Conservation (phyloP, 2,888 invertebrate genomes). For the Meliscaeva auricollis region DNA sequence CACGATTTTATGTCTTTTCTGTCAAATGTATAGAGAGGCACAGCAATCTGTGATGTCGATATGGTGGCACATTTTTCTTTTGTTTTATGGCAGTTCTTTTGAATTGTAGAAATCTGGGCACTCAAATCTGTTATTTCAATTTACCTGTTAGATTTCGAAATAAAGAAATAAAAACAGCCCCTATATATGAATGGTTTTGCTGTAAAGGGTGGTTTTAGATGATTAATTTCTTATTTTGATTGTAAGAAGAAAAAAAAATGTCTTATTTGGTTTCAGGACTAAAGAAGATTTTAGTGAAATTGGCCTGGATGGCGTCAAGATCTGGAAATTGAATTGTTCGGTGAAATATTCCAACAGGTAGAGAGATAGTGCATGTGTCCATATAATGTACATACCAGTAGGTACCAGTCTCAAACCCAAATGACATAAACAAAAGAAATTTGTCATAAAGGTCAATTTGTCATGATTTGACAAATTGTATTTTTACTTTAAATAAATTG, state of each 20-base stretch:
- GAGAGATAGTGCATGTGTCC: neutral
- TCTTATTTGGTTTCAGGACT: neutral
- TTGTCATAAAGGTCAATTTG: too few species aligned
- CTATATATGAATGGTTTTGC: conserved; percentile 17
- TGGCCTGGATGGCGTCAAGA: conserved; percentile 29
- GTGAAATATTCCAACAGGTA: neutral
- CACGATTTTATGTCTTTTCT: conserved; percentile 58
- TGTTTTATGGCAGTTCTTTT: conserved; percentile 62
- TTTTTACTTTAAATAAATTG: too few species aligned
- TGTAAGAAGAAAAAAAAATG: neutral
- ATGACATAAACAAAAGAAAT: too few species aligned
- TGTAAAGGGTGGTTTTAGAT: conserved; percentile 38
- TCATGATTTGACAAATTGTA: too few species aligned
- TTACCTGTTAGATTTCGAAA: conserved; percentile 65
- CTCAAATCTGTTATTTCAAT: conserved; percentile 61
- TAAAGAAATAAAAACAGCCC: conserved; percentile 42
- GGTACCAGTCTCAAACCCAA: too few species aligned
- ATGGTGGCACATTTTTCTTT: conserved; percentile 38
- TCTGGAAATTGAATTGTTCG: conserved; percentile 6
- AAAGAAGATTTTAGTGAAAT: conserved; percentile 31
- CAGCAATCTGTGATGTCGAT: conserved; percentile 33
- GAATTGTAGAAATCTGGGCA: conserved; percentile 51
- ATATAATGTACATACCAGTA: too few species aligned
- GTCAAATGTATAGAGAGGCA: conserved; percentile 60
- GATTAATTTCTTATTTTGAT: conserved; percentile 57